Evolutionary conservation across 1,140 invertebrate species (phyloP), one percentile per base, ranked within the genome.

Genomic region (Hyposmocoma kahamanoa): DNA sequence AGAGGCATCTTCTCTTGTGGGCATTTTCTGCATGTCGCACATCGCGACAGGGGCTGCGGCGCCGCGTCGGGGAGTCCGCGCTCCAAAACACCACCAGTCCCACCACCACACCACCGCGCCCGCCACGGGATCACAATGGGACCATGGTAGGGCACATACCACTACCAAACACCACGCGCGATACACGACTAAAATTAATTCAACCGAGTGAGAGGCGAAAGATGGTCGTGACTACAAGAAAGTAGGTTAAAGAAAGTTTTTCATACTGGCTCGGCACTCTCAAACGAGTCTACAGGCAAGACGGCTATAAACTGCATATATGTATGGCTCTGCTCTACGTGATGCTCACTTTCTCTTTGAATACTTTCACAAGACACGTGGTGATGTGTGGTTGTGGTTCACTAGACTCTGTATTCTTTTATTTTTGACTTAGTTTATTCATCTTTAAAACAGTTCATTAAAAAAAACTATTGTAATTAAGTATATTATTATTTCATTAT

Each of bases 181-280:
- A 56, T 64, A 76, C 72, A 54, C 67, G 66, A 82, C 80, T 84
- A 71, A 71, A 72, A 63, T 67, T 63, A 60, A 67, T 63, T 71
- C 71, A 67, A 47, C 49, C 43, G 53, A 58, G 75, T 72, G 75
- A 80, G 75, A 79, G 73, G 76, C 75, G 66, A 73, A 71, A 75
- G 71, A 77, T 73, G 70, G 66, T 76, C 67, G 71, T 51, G 44
- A 61, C 62, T 57, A 67, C 50, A 79, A 73, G 81, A 84, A 84
- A 84, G 75, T 84, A 64, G 81, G 79, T 80, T 84, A 84, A 84
- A 84, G 81, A 84, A 84, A 84, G 81, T 84, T 84, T 80, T 76
- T 83, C 77, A 66, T 72, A 66, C 70, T 58, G 62, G 62, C 67
- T 55, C 60, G 34, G 10, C 34, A 13, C 13, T 10, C 10, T 13